Conservation (phyloP, 2,113 vertebrate genomes). For the Macroglossus sobrinus region DNA sequence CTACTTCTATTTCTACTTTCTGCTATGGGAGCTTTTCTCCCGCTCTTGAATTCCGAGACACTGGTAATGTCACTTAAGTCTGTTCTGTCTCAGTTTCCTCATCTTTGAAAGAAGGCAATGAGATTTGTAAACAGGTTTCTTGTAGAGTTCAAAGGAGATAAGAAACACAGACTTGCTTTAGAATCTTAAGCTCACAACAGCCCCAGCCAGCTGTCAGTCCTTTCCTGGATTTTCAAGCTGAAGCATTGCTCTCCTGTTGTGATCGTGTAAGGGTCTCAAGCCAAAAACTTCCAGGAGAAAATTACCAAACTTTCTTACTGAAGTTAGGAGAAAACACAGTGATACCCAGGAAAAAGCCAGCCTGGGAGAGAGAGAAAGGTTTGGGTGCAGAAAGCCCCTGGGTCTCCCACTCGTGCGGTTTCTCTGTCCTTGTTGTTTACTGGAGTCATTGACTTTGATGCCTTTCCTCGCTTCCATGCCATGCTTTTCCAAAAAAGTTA, state of each 20-base stretch:
- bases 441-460: neutral
- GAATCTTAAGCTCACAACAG: neutral
- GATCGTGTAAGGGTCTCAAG: neutral
- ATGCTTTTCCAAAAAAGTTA: neutral
- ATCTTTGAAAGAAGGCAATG: neutral
- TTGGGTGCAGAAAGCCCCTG: neutral
- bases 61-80: neutral
- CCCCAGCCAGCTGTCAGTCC: neutral
- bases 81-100: neutral
- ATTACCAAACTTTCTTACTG: neutral
- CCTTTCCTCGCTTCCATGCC: neutral
- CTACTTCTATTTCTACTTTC: neutral
- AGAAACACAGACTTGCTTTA: neutral
- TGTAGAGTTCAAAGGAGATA: neutral
- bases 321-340: neutral
- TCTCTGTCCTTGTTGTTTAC: neutral
- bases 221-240: neutral
- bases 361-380: neutral
- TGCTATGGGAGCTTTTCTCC: neutral
- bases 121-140: neutral
- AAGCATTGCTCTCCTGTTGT: neutral
- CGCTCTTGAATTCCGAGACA: neutral
- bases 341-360: neutral
- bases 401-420: rapidly evolving
- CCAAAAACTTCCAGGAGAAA: neutral